Evolutionary conservation across 2,113 vertebrate species (phyloP).

Genomic region (Spheniscus mendiculus): DNA sequence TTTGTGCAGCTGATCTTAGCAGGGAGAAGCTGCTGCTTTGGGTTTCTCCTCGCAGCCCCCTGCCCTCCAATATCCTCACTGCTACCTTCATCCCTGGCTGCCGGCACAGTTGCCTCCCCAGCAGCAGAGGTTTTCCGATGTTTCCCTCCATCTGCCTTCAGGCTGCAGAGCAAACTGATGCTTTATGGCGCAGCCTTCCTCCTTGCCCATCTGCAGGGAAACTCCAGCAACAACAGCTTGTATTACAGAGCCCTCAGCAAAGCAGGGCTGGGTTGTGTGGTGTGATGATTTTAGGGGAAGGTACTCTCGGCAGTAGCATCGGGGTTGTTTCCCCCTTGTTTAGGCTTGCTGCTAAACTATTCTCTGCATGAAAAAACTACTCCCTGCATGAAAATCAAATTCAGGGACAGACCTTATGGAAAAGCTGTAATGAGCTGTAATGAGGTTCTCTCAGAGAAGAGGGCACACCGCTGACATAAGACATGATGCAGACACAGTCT

Average conservation of each 20-base stretch:
- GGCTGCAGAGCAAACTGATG: not conserved
- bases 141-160: not conserved
- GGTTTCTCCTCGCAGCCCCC: not conserved
- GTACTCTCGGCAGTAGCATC: rapidly evolving
- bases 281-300: not conserved
- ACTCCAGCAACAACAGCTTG: not conserved
- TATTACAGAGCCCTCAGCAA: not conserved
- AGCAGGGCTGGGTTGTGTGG: rapidly evolving
- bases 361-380: no score
- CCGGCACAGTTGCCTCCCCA: rapidly evolving
- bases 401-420: not conserved
- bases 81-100: not conserved
- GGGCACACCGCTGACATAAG: rapidly evolving
- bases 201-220: not conserved
- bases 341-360: not conserved
- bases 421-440: not conserved
- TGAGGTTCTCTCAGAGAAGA: not conserved
- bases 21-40: not conserved
- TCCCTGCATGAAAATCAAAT: not conserved
- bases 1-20: not conserved
- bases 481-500: not conserved
- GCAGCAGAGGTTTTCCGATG: not conserved
- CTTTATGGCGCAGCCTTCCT: not conserved
- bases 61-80: not conserved
- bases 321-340: not conserved